Evolutionary conservation across 2,797 vertebrate genomes (phyloP), one percentile per base, ranked within the genome.

Genomic region (Rousettus madagascariensis): DNA sequence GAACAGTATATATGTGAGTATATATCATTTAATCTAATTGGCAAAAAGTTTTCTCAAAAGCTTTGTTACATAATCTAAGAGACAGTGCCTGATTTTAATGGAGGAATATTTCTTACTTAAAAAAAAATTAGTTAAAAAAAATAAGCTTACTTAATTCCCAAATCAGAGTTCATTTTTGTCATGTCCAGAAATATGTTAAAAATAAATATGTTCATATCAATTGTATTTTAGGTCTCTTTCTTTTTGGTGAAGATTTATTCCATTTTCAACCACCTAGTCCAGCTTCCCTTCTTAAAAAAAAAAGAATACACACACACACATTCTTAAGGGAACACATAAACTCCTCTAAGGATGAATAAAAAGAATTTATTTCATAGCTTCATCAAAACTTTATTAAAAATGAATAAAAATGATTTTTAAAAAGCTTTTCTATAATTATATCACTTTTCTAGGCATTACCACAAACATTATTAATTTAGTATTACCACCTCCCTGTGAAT

Each of bases 121-220:
- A 82, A 89, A 91, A 83, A 57, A 57, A 11, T 49, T 41, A 95
- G 20, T 49, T 88, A 57, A 94, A 95, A 94, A 95, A 95, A 95
- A 30, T 11, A 95, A 46, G 59, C 77, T 96, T 93, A 89, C 59
- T 36, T 86, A 86, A 83, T 89, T 74, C 24, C 59, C 43, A 55
- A 86, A 59, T 36, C 24, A 78, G 38, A 74, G 53, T 84, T 93
- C n/a, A 86, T 65, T 79, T 92, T 86, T 94, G 28, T 88, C 86
- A 89, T 79, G 91, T 46, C 71, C 30, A 90, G 36, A 89, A 49
- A 49, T 16, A 49, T 16, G 55, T 71, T 79, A 80, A 72, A 91
- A 89, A 22, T 2, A 93, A 90, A 85, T 80, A 77, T 71, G 16
- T 94, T 88, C 30, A 83, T 71, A 84, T 22, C n/a, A 33, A 90